Evolutionary conservation across 2,888 invertebrate genomes (phyloP).

Genomic region (Phalera bucephala): DNA sequence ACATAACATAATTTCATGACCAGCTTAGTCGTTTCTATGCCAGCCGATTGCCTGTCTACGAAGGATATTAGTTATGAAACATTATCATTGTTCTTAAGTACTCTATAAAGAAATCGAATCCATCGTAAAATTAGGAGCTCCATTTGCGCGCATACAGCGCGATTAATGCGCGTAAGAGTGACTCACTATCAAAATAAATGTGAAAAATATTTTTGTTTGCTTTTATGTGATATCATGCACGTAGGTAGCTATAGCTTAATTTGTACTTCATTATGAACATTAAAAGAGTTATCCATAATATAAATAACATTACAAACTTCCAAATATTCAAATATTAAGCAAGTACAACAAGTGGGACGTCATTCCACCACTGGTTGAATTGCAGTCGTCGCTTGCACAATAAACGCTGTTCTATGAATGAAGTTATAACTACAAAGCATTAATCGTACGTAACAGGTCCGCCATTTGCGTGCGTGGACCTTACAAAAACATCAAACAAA

Average conservation of each 20-base stretch:
- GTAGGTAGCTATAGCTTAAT: neutral
- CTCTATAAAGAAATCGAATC: no score
- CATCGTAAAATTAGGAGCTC: neutral
- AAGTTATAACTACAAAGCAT: no score
- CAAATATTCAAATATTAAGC: neutral
- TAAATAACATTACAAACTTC: conserved; percentile 1
- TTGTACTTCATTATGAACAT: neutral
- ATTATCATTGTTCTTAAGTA: no score
- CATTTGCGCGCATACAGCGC: no score
- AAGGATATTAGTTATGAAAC: no score
- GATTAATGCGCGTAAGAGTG: conserved; percentile 1
- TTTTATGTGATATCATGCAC: neutral
- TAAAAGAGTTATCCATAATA: neutral
- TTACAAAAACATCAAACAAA: conserved; percentile 17
- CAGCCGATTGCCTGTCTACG: no score
- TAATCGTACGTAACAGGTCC: no score
- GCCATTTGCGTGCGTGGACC: no score
- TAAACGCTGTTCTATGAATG: conserved; percentile 21
- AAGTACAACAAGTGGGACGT: conserved; percentile 18
- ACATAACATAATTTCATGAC: no score
- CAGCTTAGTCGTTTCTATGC: no score
- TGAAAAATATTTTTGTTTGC: conserved; percentile 1
- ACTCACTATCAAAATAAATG: conserved; percentile 10
- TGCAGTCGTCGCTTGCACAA: conserved; percentile 40
- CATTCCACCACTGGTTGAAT: conserved; percentile 32